These are phyloP conservation scores for Eurois occulta DNA, from an alignment of 2,888 invertebrate species.

Conservation along the genomic window DNA sequence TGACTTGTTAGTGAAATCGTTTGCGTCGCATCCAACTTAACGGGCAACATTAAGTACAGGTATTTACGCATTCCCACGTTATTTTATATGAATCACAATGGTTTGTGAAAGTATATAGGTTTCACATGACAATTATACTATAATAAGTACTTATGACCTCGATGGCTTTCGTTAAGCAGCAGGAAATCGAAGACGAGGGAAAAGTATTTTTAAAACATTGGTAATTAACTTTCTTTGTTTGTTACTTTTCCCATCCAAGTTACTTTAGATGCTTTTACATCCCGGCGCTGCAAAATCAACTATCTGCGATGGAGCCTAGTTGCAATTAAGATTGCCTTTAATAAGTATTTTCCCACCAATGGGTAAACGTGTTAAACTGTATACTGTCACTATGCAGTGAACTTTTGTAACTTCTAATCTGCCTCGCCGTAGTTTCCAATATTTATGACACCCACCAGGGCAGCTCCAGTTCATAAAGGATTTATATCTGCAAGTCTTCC, in stretches of 20 bases:
- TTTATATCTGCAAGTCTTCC: constrained; percentile 15
- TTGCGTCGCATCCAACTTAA: constrained; percentile 31
- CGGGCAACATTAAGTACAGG: constrained; percentile 29
- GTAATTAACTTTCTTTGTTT: neutral
- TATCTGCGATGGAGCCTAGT: neutral
- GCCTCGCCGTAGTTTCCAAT: constrained; percentile 12
- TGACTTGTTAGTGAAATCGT: constrained; percentile 52
- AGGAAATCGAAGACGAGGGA: constrained; percentile 2
- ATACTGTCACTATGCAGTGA: constrained; percentile 21
- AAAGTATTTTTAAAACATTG: neutral
- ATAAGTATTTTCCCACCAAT: neutral
- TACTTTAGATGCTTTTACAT: neutral
- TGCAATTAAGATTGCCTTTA: neutral
- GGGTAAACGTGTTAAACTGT: neutral
- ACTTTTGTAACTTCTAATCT: constrained; percentile 21
- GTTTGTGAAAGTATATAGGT: constrained; percentile 56
- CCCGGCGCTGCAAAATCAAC: no score
- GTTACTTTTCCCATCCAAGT: neutral
- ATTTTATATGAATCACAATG: constrained; percentile 56
- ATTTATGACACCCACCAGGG: constrained; percentile 15
- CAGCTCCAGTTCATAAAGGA: constrained; percentile 5
- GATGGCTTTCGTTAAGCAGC: constrained; percentile 15
- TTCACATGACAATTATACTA: constrained; percentile 56
- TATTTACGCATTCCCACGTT: constrained; percentile 57
- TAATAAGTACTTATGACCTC: constrained; percentile 17